These are phyloP conservation scores for Dascillus cervinus DNA, from an alignment of 2,888 invertebrate species.

Conservation along the genomic window DNA sequence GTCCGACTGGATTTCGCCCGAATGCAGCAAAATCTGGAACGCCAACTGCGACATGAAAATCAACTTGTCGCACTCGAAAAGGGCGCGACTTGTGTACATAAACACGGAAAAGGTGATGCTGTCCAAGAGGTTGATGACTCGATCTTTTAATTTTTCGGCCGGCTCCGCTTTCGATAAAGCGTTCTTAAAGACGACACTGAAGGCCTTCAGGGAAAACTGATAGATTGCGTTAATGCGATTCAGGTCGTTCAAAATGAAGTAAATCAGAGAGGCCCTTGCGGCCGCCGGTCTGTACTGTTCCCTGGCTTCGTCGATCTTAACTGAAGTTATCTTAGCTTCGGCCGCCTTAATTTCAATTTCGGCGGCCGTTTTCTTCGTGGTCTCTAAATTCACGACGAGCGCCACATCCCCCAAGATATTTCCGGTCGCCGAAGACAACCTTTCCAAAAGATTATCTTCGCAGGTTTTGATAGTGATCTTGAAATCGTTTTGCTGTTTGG, in stretches of 20 bases:
- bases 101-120: conserved; percentile 82
- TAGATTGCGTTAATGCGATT: conserved; percentile 91
- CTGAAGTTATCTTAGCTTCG: conserved; percentile 78
- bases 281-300: conserved; percentile 84
- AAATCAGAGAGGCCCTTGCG: conserved; percentile 77
- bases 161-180: conserved; percentile 64
- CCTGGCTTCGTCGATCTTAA: conserved; percentile 84
- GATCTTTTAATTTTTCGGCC: conserved; percentile 60
- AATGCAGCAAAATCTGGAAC: conserved; percentile 52
- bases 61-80: conserved; percentile 87
- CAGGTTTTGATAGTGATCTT: conserved; percentile 85
- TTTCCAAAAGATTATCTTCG: conserved; percentile 84
- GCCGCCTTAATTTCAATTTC: conserved; percentile 82
- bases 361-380: conserved; percentile 85
- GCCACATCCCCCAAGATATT: conserved; percentile 87
- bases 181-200: conserved; percentile 83
- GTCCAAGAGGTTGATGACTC: conserved; percentile 74
- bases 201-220: conserved; percentile 91
- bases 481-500: conserved; percentile 89
- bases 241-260: conserved; percentile 89
- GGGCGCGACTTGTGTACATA: conserved; percentile 80
- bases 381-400: conserved; percentile 86
- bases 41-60: conserved; percentile 84
- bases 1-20: conserved; percentile 59
- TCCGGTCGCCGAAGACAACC: conserved; percentile 84